Percentiles rank a stretch among this genome's conserved stretches.
phyloP scores from a whole-genome alignment of 2,113 vertebrate species.

The Amphilophus citrinellus region DNA sequence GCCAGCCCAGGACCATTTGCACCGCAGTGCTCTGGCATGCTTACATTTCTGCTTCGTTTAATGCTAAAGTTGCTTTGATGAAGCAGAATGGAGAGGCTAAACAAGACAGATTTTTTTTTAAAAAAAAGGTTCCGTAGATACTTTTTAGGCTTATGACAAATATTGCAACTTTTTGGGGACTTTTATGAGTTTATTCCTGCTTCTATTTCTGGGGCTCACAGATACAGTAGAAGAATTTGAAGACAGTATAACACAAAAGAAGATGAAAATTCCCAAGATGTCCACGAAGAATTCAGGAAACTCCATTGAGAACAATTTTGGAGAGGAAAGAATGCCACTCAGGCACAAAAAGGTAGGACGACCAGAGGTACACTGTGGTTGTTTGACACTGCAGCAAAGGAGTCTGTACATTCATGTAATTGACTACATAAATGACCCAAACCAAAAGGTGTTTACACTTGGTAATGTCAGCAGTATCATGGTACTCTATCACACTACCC shows the following conservation, averaged over 20 bases:
- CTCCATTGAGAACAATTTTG: constrained; percentile 92
- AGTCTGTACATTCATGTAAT: neutral
- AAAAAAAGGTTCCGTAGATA: neutral
- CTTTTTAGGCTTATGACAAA: neutral
- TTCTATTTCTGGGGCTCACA: constrained; percentile 53
- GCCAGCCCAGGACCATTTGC: neutral
- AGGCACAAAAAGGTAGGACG: constrained; percentile 95
- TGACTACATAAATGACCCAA: neutral
- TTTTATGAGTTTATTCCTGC: constrained; percentile 33
- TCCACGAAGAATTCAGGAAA: constrained; percentile 92
- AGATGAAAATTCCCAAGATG: constrained; percentile 99
- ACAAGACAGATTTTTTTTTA: neutral
- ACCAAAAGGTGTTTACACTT: neutral
- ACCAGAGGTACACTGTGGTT: neutral
- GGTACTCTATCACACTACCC: neutral
- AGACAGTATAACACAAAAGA: constrained; percentile 99
- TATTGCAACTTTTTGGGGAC: constrained; percentile 30
- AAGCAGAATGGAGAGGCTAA: neutral
- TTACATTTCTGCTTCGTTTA: neutral
- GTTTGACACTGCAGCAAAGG: neutral
- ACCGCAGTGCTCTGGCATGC: neutral
- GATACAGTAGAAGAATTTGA: constrained; percentile 91
- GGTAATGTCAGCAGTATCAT: neutral
- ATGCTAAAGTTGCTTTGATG: constrained; percentile 16
- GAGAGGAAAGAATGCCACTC: constrained; percentile 93